phyloP scores from a whole-genome alignment of 2,888 invertebrate genomes.

The Hedychridium roseum region DNA sequence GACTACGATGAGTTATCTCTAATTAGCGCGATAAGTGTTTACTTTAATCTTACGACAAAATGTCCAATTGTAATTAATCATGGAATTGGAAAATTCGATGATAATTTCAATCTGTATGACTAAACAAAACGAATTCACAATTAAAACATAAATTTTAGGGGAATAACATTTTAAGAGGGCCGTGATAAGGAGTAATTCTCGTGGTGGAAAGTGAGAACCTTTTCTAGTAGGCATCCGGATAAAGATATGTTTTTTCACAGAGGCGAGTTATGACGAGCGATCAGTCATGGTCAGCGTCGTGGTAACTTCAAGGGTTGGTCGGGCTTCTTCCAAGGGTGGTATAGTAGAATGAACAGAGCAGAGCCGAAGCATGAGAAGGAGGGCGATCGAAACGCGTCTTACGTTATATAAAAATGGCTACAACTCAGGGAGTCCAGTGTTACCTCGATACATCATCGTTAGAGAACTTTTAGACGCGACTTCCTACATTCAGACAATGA shows the following conservation, averaged over 20 bases:
- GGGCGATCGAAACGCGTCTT: constrained; percentile 29
- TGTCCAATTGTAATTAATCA: too few relatives aligned
- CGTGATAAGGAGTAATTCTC: too few relatives aligned
- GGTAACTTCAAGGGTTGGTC: constrained; percentile 30
- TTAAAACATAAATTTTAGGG: too few relatives aligned
- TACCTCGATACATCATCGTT: constrained; percentile 49
- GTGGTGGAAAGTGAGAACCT: constrained; percentile 18
- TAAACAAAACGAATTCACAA: too few relatives aligned
- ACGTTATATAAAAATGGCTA: constrained; percentile 40
- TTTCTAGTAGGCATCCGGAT: constrained; percentile 20
- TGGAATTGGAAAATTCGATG: too few relatives aligned
- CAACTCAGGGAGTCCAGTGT: constrained; percentile 37
- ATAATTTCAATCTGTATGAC: too few relatives aligned
- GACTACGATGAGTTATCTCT: too few relatives aligned
- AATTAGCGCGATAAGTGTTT: too few relatives aligned
- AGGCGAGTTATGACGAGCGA: constrained; percentile 40
- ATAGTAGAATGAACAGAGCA: constrained; percentile 28
- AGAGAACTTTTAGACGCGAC: constrained; percentile 46
- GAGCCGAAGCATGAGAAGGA: constrained; percentile 16
- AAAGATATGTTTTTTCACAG: constrained; percentile 29
- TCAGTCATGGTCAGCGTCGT: constrained; percentile 35
- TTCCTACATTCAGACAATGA: constrained; percentile 43
- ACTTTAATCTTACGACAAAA: too few relatives aligned
- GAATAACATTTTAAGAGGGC: too few relatives aligned
- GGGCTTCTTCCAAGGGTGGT: constrained; percentile 24